Evolutionary conservation across 2,888 invertebrate species (phyloP).

Genomic region (Parnassius smintheus): DNA sequence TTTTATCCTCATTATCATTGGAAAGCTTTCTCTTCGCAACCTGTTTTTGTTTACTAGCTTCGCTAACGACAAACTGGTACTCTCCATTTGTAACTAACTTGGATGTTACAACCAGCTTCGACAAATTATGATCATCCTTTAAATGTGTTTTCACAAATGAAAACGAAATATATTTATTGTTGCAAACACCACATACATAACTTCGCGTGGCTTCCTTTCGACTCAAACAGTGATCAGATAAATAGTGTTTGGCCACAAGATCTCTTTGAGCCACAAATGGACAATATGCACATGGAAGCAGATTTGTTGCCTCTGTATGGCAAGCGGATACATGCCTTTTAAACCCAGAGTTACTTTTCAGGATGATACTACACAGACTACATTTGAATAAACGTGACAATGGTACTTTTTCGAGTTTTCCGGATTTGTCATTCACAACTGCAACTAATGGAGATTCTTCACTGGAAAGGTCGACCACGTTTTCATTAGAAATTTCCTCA

Average conservation of each 20-base stretch:
- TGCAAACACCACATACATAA: constrained; percentile 16
- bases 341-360: constrained; percentile 39
- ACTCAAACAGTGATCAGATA: constrained; percentile 26
- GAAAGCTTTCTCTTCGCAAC: constrained; percentile 1
- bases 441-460: constrained; percentile 31
- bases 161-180: not conserved
- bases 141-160: constrained; percentile 14
- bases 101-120: constrained; percentile 8
- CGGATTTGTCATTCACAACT: not conserved
- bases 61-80: constrained; percentile 4
- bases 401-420: constrained; percentile 21
- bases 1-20: not conserved
- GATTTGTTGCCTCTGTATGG: constrained; percentile 26
- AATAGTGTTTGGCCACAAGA: constrained; percentile 47
- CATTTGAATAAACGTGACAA: constrained; percentile 45
- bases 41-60: not conserved
- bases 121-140: constrained; percentile 1
- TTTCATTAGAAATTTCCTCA: constrained; percentile 48
- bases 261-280: constrained; percentile 26
- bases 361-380: constrained; percentile 41
- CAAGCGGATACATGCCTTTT: constrained; percentile 45
- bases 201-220: not conserved
- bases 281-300: constrained; percentile 40
- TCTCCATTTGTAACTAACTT: constrained; percentile 1
- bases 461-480: constrained; percentile 46